A percentile compares a stretch with the other conserved stretches of the same genome.
Evolutionary conservation across 1,140 invertebrate species (phyloP).

Genomic region (Bombus picipes): DNA sequence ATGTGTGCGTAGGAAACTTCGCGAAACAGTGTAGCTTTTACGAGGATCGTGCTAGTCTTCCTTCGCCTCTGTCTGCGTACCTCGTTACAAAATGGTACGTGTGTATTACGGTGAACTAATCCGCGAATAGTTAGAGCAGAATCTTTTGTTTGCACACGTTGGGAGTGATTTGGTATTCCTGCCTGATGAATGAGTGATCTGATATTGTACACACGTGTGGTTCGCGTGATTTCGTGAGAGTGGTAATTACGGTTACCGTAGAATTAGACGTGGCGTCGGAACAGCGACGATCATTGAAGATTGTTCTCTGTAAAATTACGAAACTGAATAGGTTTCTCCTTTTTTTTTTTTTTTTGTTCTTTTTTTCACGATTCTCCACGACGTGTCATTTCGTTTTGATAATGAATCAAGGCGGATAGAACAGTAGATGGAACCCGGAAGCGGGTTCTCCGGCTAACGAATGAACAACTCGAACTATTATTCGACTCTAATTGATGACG

Average conservation of each 20-base stretch:
- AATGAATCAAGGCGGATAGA: constrained; percentile 15
- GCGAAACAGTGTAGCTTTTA: neutral
- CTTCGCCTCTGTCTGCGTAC: neutral
- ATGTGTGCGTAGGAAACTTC: neutral
- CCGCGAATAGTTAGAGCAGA: neutral
- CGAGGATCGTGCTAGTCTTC: neutral
- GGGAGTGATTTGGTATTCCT: neutral
- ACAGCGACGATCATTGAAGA: neutral
- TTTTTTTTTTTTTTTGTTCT: neutral
- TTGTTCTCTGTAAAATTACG: neutral
- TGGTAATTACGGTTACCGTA: constrained; percentile 14
- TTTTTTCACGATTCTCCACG: neutral
- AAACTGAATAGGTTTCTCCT: neutral
- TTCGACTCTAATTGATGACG: constrained; percentile 67
- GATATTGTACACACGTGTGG: neutral
- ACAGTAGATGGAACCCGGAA: constrained; percentile 55
- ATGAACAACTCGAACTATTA: constrained; percentile 61
- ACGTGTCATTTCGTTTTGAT: neutral
- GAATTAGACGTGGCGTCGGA: neutral
- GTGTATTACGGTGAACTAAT: neutral
- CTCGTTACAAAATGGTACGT: constrained; percentile 16
- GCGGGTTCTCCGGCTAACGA: constrained; percentile 43
- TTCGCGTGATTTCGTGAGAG: neutral
- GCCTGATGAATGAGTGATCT: constrained; percentile 1
- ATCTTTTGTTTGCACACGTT: constrained; percentile 11